Conservation (phyloP, 1,140 invertebrate species). For the Anoplophora glabripennis region DNA sequence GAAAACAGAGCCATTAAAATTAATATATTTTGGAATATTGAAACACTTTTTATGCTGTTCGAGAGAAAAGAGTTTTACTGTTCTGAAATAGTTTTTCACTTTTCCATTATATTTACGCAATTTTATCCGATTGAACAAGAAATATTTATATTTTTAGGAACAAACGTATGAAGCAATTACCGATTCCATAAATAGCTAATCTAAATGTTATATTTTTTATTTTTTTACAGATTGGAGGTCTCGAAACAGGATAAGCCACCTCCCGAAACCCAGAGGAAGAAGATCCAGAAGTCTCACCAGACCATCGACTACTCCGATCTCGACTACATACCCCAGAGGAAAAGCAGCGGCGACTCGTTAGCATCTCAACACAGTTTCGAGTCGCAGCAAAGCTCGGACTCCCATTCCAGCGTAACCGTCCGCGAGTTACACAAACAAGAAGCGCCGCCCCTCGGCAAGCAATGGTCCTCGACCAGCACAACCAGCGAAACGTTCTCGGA, state of each 20-base stretch:
- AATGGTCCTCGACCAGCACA: constrained; percentile 42
- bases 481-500: constrained; percentile 45
- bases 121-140: no score
- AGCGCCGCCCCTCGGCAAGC: constrained; percentile 19
- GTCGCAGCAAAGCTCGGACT: constrained; percentile 39
- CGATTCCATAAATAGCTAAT: no score
- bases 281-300: constrained; percentile 55
- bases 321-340: constrained; percentile 45
- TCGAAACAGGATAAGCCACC: constrained; percentile 49
- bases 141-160: no score
- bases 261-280: constrained; percentile 52
- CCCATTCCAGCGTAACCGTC: constrained; percentile 28
- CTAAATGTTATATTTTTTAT: constrained; percentile 20
- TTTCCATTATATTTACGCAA: no score
- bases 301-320: constrained; percentile 49
- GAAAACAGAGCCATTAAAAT: no score
- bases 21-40: no score
- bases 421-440: constrained; percentile 24
- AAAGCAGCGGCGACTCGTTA: constrained; percentile 57
- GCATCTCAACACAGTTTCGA: constrained; percentile 49
- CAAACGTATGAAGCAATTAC: no score
- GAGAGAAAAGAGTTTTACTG: no score
- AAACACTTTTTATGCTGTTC: no score
- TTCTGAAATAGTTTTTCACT: no score
- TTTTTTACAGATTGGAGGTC: constrained; percentile 50